Evolutionary conservation across 2,888 invertebrate species (phyloP).

Genomic region (Oasisia sp.): DNA sequence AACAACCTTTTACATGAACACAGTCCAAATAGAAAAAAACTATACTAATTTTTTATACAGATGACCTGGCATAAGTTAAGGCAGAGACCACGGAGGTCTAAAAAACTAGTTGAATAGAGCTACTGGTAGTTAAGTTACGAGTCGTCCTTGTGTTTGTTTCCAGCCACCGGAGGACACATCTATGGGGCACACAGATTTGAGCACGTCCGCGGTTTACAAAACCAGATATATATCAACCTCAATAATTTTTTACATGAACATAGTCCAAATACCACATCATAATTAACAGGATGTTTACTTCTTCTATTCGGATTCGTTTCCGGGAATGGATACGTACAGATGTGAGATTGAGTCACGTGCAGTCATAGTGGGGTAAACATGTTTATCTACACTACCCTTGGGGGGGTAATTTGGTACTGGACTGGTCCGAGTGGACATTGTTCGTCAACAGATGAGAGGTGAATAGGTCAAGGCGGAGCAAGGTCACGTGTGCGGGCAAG

Average conservation of each 20-base stretch:
- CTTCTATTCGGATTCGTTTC: background rate
- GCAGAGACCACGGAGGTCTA: too few species aligned
- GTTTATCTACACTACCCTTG: background rate
- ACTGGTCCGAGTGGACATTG: too few species aligned
- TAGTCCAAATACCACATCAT: background rate
- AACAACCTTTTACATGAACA: too few species aligned
- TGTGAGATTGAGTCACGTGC: background rate
- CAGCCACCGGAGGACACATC: too few species aligned
- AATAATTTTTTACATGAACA: background rate
- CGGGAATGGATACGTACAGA: background rate
- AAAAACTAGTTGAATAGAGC: too few species aligned
- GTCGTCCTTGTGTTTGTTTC: background rate
- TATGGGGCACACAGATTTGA: background rate
- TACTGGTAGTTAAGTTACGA: too few species aligned
- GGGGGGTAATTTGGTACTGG: background rate
- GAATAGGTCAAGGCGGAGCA: background rate
- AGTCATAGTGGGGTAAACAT: background rate
- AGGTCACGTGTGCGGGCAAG: background rate
- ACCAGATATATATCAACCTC: background rate
- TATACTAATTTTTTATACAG: too few species aligned
- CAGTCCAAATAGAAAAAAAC: too few species aligned
- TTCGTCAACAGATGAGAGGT: too few species aligned
- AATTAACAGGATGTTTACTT: background rate
- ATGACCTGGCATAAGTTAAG: too few species aligned
- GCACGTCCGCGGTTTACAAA: background rate